Percentiles rank a stretch among this genome's conserved stretches.
Evolutionary conservation across 2,888 invertebrate genomes (phyloP).

Genomic region (Cataglyphis altisquamis): DNA sequence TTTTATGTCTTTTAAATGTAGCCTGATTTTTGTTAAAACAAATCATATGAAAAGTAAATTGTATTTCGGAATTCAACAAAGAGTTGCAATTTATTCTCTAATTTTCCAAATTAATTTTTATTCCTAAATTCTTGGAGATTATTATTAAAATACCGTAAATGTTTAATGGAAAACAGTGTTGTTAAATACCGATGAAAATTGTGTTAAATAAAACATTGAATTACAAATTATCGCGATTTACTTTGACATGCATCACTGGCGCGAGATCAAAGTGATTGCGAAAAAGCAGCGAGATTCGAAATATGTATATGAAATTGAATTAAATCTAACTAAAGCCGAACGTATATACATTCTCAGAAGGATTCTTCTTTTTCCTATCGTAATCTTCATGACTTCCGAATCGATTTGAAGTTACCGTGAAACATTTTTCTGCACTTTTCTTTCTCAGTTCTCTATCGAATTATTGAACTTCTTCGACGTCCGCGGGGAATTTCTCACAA

Average conservation of each 20-base stretch:
- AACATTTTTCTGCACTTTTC: slow-evolving; percentile 4
- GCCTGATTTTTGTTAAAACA: background rate
- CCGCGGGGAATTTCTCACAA: background rate
- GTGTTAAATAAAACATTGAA: background rate
- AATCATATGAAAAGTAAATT: background rate
- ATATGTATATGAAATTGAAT: slow-evolving; percentile 3
- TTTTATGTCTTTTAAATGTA: background rate
- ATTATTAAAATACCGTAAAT: background rate
- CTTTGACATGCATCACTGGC: background rate
- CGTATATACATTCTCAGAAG: background rate
- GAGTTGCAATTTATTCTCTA: background rate
- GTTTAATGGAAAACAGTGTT: background rate
- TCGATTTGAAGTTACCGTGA: slow-evolving; percentile 7
- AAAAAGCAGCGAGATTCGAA: background rate
- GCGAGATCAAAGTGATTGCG: slow-evolving; percentile 3
- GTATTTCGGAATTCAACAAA: background rate
- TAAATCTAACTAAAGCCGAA: background rate
- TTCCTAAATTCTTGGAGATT: background rate
- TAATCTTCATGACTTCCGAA: background rate
- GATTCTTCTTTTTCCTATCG: background rate
- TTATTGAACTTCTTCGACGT: slow-evolving; percentile 17
- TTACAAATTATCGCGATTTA: background rate
- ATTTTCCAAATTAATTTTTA: background rate
- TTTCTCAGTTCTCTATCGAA: background rate
- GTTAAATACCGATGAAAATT: background rate